Evolutionary conservation across 2,888 invertebrate species (phyloP), one percentile per base, ranked within the genome.

Genomic region (Cosmorhoe ocellata): DNA sequence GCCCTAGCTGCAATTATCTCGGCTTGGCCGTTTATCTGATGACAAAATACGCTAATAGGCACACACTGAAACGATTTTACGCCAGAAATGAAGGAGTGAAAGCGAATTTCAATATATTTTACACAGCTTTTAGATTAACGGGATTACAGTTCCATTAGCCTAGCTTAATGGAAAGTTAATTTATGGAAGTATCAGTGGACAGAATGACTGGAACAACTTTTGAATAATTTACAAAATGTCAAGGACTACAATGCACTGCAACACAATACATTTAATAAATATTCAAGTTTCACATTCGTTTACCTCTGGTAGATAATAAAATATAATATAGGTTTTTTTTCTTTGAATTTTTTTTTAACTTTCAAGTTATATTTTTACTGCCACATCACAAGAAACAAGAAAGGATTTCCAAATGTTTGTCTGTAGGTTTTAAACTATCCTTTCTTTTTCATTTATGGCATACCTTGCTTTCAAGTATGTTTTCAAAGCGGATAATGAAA

Each of bases 121-220:
- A 51, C 46, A 40, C 46, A 39, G 52, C 45, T 51, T 56, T 50
- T 50, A 49, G 53, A 56, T 61, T 53, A 52, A 46, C 46, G 39
- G 42, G 48, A 55, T 51, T 39, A 51, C 49, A 48, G 51, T 59
- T 53, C 55, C 58, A 61, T 61, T 61, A 57, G 49, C 51, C 32
- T 28, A 46, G 55, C 44, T 36, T 52, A 57, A 51, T 57, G 53
- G 56, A 61, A 59, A 61, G 45, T 46, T 50, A 48, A 58, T 47
- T 55, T 58, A 58, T 56, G 45, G 46, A 50, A 46, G 39, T 47
- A 42, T 49, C 40, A 53, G 37, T 24, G 33, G 38, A 7, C 43
- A 18, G 31, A 38, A 51, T 37, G 34, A 51, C 50, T 45, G 26
- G 40, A 42, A 51, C 43, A 30, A 51, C 46, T 47, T 40, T 18